Evolutionary conservation across 1,140 invertebrate genomes (phyloP).

Genomic region (Berghia stephanieae): DNA sequence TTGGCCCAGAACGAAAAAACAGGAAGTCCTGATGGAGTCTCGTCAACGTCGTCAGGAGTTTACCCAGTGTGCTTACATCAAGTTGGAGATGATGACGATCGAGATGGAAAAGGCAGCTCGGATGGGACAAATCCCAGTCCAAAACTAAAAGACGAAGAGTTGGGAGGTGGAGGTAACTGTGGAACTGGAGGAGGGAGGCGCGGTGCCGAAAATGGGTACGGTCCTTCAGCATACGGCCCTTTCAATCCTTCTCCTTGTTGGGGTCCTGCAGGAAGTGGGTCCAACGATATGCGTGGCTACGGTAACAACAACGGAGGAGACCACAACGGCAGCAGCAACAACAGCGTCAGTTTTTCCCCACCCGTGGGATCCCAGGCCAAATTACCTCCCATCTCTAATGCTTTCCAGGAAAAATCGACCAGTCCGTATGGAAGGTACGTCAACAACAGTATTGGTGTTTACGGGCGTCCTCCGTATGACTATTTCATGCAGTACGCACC

Average conservation of each 20-base stretch:
- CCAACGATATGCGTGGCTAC: no score
- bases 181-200: no score
- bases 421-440: background rate
- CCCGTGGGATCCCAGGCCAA: background rate
- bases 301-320: background rate
- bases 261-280: background rate
- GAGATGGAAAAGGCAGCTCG: background rate
- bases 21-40: conserved; percentile 9
- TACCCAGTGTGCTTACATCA: background rate
- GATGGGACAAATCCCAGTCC: background rate
- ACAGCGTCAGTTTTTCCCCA: background rate
- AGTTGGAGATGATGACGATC: background rate
- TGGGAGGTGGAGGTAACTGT: no score
- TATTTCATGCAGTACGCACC: conserved; percentile 22
- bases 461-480: background rate
- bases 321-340: background rate
- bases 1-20: background rate
- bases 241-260: conserved; percentile 27
- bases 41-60: conserved; percentile 4
- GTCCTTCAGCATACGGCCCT: conserved; percentile 25
- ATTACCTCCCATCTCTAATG: background rate
- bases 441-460: background rate
- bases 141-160: background rate
- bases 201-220: background rate
- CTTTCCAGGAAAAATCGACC: background rate